Evolutionary conservation across 2,888 invertebrate genomes (phyloP).

Genomic region (Neoaliturus tenellus): DNA sequence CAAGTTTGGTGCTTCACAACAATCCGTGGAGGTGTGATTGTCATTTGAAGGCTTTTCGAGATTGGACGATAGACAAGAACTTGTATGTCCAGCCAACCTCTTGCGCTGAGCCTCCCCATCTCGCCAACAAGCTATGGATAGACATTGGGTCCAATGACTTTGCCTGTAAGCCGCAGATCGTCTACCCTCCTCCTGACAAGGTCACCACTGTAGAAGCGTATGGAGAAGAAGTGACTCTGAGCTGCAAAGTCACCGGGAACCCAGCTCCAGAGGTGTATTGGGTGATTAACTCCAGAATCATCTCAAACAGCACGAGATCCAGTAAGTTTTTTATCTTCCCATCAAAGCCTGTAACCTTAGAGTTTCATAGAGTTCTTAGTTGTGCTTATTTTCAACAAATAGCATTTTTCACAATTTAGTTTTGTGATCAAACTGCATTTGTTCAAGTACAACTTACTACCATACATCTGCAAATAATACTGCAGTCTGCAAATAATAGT

Average conservation of each 20-base stretch:
- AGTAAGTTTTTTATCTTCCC: too few relatives aligned
- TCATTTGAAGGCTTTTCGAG: slow-evolving; percentile 85
- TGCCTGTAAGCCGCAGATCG: slow-evolving; percentile 88
- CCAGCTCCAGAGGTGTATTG: slow-evolving; percentile 86
- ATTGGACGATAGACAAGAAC: slow-evolving; percentile 84
- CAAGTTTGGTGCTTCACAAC: slow-evolving; percentile 84
- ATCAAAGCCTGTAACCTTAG: too few relatives aligned
- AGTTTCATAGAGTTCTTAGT: too few relatives aligned
- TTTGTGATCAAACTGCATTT: too few relatives aligned
- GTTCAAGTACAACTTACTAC: too few relatives aligned
- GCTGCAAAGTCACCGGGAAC: slow-evolving; percentile 85
- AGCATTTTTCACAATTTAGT: too few relatives aligned
- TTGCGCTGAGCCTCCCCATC: slow-evolving; percentile 82
- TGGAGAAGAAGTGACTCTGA: slow-evolving; percentile 77
- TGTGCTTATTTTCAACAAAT: too few relatives aligned
- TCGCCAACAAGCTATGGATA: slow-evolving; percentile 84
- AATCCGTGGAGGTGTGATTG: slow-evolving; percentile 96
- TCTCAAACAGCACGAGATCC: slow-evolving; percentile 70
- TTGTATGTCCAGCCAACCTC: slow-evolving; percentile 85
- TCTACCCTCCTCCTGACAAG: slow-evolving; percentile 76
- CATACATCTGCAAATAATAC: too few relatives aligned
- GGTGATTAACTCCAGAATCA: slow-evolving; percentile 80
- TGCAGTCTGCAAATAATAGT: too few relatives aligned
- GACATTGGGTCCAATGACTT: slow-evolving; percentile 78
- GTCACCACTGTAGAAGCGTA: slow-evolving; percentile 77